Evolutionary conservation across 2,797 vertebrate species (phyloP).

Genomic region (Microctenopoma steveboyesi): DNA sequence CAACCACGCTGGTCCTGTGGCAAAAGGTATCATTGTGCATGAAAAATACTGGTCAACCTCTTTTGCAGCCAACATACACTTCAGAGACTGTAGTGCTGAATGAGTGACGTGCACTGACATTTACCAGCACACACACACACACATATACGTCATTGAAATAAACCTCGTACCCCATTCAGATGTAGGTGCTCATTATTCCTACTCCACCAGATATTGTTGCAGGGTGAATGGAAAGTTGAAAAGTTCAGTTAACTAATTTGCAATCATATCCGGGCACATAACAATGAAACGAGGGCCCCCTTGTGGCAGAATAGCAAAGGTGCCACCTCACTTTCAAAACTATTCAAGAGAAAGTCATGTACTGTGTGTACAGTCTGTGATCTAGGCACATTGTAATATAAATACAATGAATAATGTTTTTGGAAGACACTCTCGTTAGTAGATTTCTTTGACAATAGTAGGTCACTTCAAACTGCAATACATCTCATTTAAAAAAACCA

Average conservation of each 20-base stretch:
- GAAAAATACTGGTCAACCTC: constrained; percentile 10
- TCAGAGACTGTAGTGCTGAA: background rate
- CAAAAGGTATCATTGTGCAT: constrained; percentile 21
- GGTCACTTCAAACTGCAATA: no score
- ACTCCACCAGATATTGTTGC: background rate
- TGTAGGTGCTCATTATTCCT: background rate
- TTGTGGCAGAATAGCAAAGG: constrained; percentile 34
- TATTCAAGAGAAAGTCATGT: background rate
- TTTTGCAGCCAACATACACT: background rate
- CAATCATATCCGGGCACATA: background rate
- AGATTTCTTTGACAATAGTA: no score
- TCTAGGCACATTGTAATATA: background rate
- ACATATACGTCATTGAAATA: constrained; percentile 9
- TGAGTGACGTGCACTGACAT: background rate
- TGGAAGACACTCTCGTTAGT: background rate
- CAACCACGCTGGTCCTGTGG: constrained; percentile 42
- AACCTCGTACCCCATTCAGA: background rate
- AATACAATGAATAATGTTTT: background rate
- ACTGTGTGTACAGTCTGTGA: no score
- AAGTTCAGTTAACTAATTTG: background rate
- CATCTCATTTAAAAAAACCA: no score
- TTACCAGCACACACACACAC: background rate
- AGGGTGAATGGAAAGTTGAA: background rate
- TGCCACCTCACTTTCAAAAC: constrained; percentile 3
- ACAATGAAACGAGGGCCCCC: constrained; percentile 46